phyloP scores from a whole-genome alignment of 2,888 invertebrate genomes.

The Thecocarcelia acutangulata region DNA sequence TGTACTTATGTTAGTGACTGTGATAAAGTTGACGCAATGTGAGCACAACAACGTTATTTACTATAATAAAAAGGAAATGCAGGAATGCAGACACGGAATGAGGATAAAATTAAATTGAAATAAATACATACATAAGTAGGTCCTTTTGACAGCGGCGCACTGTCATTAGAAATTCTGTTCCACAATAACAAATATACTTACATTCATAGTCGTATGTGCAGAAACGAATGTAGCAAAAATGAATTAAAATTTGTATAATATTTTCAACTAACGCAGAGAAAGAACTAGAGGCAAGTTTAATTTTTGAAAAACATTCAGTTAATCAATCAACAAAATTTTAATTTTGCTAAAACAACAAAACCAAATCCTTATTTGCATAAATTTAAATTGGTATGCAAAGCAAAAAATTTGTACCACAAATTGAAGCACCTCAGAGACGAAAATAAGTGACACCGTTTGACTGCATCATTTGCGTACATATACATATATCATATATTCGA shows the following conservation, averaged over 20 bases:
- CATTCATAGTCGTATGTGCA: no score
- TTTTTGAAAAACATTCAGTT: no score
- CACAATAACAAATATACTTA: constrained; percentile 14
- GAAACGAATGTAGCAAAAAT: constrained; percentile 1
- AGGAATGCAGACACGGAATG: constrained; percentile 32
- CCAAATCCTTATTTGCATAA: no score
- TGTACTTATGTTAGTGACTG: constrained; percentile 8
- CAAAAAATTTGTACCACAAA: no score
- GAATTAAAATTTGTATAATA: constrained; percentile 20
- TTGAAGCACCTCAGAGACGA: no score
- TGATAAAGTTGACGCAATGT: constrained; percentile 15
- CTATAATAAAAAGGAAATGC: constrained; percentile 6
- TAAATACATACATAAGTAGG: constrained; percentile 59
- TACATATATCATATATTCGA: no score
- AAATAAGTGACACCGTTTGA: no score
- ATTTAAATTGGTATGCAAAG: no score
- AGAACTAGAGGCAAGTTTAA: no score
- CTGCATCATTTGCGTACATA: no score
- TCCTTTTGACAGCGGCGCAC: constrained; percentile 39
- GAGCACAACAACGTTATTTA: constrained; percentile 5
- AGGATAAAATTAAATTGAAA: constrained; percentile 56
- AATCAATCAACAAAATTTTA: no score
- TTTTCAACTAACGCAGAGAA: background rate
- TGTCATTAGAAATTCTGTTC: constrained; percentile 47
- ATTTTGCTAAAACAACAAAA: no score